Conservation (phyloP, 1,140 invertebrate genomes). For the Drosophila lacertosa region DNA sequence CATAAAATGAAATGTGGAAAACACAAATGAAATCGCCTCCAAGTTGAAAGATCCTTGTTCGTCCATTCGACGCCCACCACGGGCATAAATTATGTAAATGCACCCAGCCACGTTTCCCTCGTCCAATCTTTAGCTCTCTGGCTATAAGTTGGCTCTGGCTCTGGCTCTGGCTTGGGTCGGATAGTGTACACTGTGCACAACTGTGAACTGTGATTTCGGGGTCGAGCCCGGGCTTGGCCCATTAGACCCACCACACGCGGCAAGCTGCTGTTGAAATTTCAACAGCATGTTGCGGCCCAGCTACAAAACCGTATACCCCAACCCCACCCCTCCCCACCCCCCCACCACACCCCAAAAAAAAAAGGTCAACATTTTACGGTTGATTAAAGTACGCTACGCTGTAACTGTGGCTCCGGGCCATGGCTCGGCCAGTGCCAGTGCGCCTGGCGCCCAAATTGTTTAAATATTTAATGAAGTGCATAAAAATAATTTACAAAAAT, state of each 20-base stretch:
- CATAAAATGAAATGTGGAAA: constrained; percentile 75
- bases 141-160: constrained; percentile 27
- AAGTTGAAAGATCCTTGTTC: constrained; percentile 17
- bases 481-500: constrained; percentile 82
- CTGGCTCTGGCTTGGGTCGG: constrained; percentile 23
- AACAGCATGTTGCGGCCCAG: constrained; percentile 71
- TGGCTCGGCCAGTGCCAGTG: constrained; percentile 17
- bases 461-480: constrained; percentile 83
- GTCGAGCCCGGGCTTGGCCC: constrained; percentile 37
- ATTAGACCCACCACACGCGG: constrained; percentile 71
- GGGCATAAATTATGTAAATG: constrained; percentile 77
- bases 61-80: constrained; percentile 12
- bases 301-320: constrained; percentile 23
- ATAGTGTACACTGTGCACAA: constrained; percentile 41
- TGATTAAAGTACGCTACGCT: constrained; percentile 76
- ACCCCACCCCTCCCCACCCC: neutral
- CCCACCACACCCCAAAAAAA: too few relatives aligned
- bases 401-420: constrained; percentile 9
- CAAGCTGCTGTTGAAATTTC: constrained; percentile 51
- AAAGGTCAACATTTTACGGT: constrained; percentile 82
- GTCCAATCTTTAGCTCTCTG: constrained; percentile 20
- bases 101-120: constrained; percentile 11
- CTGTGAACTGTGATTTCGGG: too few relatives aligned
- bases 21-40: constrained; percentile 52
- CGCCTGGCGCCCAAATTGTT: constrained; percentile 64